Conservation (phyloP, 2,113 vertebrate species). For the Tragelaphus scriptus region DNA sequence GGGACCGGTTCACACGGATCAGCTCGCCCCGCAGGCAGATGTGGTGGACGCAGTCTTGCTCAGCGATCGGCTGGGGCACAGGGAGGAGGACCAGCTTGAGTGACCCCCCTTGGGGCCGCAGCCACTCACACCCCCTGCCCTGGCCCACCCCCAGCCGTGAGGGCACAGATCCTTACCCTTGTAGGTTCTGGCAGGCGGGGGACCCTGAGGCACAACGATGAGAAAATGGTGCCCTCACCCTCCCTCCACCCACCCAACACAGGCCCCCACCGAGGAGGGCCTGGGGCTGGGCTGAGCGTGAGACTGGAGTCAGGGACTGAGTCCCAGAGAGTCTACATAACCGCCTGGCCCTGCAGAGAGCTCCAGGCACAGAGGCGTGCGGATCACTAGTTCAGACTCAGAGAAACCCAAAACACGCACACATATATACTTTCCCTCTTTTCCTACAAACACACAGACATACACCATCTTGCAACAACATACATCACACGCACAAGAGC, state of each 20-base stretch:
- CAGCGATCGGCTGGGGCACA: slow-evolving; percentile 77
- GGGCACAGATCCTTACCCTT: background rate
- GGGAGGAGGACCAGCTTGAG: background rate
- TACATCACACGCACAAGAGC: background rate
- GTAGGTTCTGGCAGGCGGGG: background rate
- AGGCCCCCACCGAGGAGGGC: too few species aligned
- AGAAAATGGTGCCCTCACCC: background rate
- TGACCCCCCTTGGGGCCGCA: too few species aligned
- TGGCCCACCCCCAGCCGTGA: accelerated
- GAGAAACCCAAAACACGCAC: background rate
- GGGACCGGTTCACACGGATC: slow-evolving; percentile 92
- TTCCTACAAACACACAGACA: background rate
- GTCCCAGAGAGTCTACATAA: background rate
- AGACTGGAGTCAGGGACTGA: background rate
- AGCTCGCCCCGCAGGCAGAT: slow-evolving; percentile 93
- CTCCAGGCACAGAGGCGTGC: background rate
- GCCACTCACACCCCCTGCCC: background rate
- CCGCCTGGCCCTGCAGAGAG: background rate
- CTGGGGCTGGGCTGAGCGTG: background rate
- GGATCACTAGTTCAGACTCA: background rate
- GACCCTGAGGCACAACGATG: background rate
- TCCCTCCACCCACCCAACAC: background rate
- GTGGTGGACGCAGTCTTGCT: slow-evolving; percentile 90
- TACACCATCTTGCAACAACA: background rate
- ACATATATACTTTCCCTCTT: background rate